Percentiles rank a stretch among this genome's conserved stretches.
phyloP scores from a whole-genome alignment of 2,797 vertebrate species.

The Oceanodroma leucorhoa region DNA sequence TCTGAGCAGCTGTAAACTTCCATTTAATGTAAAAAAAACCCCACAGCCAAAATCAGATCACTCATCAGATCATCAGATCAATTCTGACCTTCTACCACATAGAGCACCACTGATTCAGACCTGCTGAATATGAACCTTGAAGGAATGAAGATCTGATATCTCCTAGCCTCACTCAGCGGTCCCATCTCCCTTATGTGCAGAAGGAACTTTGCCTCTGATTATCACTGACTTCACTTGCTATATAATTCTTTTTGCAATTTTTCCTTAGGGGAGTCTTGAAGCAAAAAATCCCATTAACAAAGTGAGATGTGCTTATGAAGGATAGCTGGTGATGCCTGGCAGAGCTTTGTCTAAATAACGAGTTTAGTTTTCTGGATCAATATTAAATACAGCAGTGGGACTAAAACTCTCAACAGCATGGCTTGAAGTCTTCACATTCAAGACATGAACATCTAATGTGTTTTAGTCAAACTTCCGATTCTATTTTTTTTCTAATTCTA shows the following conservation, averaged over 20 bases:
- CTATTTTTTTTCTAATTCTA: neutral
- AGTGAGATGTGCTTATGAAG: neutral
- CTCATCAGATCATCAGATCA: neutral
- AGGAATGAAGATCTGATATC: neutral
- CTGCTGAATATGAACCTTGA: neutral
- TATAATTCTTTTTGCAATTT: neutral
- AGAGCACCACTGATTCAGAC: neutral
- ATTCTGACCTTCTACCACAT: neutral
- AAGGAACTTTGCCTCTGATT: neutral
- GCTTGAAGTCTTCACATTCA: neutral
- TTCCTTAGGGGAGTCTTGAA: neutral
- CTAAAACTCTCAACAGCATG: neutral
- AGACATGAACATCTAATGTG: slow-evolving; percentile 18
- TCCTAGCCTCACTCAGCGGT: neutral
- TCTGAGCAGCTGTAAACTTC: neutral
- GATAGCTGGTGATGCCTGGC: neutral
- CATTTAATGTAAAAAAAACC: neutral
- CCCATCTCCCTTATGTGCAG: neutral
- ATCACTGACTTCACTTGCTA: neutral
- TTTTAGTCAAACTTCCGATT: neutral
- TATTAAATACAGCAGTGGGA: slow-evolving; percentile 19
- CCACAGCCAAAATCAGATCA: neutral
- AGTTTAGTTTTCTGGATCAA: neutral
- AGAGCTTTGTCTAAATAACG: neutral
- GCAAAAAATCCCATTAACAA: neutral